phyloP scores from a whole-genome alignment of 2,797 vertebrate species.

The Typhlichthys subterraneus region DNA sequence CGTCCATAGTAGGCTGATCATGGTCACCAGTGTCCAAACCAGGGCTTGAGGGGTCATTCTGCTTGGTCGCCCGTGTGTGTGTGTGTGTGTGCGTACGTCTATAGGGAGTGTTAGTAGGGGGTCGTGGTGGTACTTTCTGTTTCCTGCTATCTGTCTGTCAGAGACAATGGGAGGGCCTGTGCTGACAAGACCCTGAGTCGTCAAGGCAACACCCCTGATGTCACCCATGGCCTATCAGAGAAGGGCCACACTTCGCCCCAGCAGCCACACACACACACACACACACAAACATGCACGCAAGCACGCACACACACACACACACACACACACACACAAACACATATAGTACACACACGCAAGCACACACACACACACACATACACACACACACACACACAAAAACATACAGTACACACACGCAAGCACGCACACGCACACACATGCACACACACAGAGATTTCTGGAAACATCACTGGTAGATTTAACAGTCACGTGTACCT shows the following conservation, averaged over 20 bases:
- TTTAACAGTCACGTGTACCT: neutral
- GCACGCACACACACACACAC: neutral
- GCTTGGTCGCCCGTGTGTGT: slow-evolving; percentile 5
- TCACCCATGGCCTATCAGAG: slow-evolving; percentile 52
- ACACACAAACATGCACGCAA: neutral
- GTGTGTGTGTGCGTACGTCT: neutral
- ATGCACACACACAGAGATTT: slow-evolving; percentile 11
- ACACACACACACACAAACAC: neutral
- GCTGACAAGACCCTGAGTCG: slow-evolving; percentile 31
- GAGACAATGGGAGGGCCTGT: slow-evolving; percentile 62
- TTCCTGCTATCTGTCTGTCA: slow-evolving; percentile 56
- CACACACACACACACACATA: neutral
- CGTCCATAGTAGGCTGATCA: slow-evolving; percentile 34
- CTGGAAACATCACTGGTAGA: too few species aligned
- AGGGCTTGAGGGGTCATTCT: slow-evolving; percentile 43
- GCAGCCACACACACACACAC: neutral
- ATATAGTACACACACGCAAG: neutral
- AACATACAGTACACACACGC: neutral
- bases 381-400: neutral
- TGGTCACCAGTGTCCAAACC: slow-evolving; percentile 42
- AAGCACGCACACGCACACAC: neutral
- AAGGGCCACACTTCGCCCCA: neutral
- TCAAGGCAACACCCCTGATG: slow-evolving; percentile 55
- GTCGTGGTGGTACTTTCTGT: slow-evolving; percentile 46
- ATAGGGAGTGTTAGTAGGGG: slow-evolving; percentile 12